A percentile compares a stretch with the other conserved stretches of the same genome.
These are phyloP conservation scores for Octodon degus DNA, from an alignment of 2,113 vertebrate genomes.

Conservation along the genomic window DNA sequence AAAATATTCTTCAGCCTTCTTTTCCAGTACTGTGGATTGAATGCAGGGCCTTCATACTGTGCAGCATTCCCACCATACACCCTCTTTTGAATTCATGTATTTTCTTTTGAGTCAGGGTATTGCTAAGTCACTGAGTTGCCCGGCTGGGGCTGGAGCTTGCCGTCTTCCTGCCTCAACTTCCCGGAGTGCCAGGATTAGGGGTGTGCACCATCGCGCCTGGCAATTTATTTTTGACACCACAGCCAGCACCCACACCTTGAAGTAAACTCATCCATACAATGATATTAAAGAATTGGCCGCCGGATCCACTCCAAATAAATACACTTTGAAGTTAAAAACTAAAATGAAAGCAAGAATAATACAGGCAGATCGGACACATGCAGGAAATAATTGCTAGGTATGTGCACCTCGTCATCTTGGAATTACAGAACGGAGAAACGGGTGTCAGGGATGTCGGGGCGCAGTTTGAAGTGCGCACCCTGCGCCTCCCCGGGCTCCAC, in stretches of 20 bases:
- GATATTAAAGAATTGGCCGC: background rate
- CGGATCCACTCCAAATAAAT: background rate
- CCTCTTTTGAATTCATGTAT: background rate
- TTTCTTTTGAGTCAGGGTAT: background rate
- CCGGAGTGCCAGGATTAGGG: background rate
- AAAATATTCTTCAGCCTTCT: background rate
- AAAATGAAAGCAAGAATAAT: background rate
- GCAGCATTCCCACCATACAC: background rate
- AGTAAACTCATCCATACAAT: background rate
- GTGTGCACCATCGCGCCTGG: background rate
- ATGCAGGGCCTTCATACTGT: background rate
- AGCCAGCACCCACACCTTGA: slow-evolving; percentile 6
- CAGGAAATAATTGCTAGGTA: slow-evolving; percentile 36
- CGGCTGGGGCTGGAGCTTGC: background rate
- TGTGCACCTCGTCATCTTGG: background rate
- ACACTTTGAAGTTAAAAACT: background rate
- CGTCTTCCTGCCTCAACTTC: background rate
- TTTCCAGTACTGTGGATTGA: background rate
- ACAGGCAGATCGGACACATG: background rate
- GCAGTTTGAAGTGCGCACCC: background rate
- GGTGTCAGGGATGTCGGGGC: background rate
- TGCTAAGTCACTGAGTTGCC: background rate
- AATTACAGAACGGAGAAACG: background rate
- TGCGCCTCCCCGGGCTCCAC: background rate
- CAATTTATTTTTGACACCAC: background rate